Evolutionary conservation across 2,888 invertebrate species (phyloP).

Genomic region (Crematogaster levior): DNA sequence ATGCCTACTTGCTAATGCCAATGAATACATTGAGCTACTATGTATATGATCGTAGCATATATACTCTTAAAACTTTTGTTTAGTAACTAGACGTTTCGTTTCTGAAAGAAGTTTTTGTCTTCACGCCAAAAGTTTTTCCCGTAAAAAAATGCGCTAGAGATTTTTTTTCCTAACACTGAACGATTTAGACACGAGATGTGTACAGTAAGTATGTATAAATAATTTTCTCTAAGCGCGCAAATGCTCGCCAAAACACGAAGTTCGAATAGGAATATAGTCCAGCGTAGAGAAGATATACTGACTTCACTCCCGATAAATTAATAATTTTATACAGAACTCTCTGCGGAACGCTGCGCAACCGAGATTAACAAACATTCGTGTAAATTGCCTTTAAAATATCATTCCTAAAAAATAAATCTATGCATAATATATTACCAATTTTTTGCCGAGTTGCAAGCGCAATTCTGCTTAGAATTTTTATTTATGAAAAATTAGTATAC

Average conservation of each 20-base stretch:
- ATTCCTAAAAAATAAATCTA: constrained; percentile 32
- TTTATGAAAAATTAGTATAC: constrained; percentile 8
- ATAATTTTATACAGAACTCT: constrained; percentile 60
- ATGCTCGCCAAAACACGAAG: constrained; percentile 67
- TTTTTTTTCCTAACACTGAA: constrained; percentile 27
- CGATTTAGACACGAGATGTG: constrained; percentile 28
- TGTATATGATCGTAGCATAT: constrained; percentile 72
- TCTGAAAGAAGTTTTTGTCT: constrained; percentile 42
- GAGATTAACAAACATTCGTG: constrained; percentile 57
- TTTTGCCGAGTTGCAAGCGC: neutral
- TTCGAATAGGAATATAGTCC: constrained; percentile 74
- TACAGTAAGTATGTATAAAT: constrained; percentile 70
- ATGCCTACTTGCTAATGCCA: constrained; percentile 67
- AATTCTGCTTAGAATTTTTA: constrained; percentile 17
- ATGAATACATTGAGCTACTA: constrained; percentile 73
- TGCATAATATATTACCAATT: neutral
- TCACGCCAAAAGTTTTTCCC: neutral
- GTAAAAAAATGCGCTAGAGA: constrained; percentile 50
- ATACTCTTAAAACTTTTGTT: constrained; percentile 55
- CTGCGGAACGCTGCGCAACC: constrained; percentile 68
- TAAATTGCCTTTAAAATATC: constrained; percentile 47
- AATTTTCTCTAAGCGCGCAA: constrained; percentile 74
- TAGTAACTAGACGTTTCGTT: constrained; percentile 64
- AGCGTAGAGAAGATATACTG: constrained; percentile 78
- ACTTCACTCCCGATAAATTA: constrained; percentile 72